Conservation (phyloP, 2,113 vertebrate genomes). For the Odocoileus virginianus region DNA sequence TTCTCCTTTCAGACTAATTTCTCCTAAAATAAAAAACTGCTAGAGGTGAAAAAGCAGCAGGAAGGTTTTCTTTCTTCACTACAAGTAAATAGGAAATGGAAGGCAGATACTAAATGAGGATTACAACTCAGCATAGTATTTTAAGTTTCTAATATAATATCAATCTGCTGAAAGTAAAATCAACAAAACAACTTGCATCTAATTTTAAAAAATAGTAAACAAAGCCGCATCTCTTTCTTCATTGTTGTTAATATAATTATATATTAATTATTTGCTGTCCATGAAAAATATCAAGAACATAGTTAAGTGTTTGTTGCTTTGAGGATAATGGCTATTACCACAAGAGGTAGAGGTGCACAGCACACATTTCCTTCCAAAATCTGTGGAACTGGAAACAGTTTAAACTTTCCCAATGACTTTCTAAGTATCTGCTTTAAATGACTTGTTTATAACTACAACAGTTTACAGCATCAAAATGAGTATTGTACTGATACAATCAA, state of each 20-base stretch:
- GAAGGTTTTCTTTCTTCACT: neutral
- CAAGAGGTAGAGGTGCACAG: neutral
- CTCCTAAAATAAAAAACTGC: neutral
- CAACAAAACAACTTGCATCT: neutral
- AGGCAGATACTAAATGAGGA: neutral
- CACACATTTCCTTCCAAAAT: neutral
- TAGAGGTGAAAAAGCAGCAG: neutral
- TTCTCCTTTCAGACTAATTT: slow-evolving; percentile 10
- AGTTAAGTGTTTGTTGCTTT: neutral
- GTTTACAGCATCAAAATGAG: slow-evolving; percentile 28
- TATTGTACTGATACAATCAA: slow-evolving; percentile 2
- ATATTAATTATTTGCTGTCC: neutral
- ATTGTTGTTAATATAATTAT: neutral
- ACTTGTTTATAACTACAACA: slow-evolving; percentile 5
- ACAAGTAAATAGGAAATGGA: slow-evolving; percentile 30
- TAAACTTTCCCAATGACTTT: neutral
- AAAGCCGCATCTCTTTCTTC: slow-evolving; percentile 30
- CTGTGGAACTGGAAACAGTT: neutral
- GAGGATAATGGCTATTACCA: neutral
- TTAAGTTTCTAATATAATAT: slow-evolving; percentile 3
- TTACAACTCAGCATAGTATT: neutral
- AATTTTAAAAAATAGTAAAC: slow-evolving; percentile 5
- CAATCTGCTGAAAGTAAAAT: neutral
- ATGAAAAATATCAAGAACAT: neutral
- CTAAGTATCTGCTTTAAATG: slow-evolving; percentile 33